Base-by-base conservation (phyloP, 2,888 invertebrate species). In the Ophion slaviceki region DNA sequence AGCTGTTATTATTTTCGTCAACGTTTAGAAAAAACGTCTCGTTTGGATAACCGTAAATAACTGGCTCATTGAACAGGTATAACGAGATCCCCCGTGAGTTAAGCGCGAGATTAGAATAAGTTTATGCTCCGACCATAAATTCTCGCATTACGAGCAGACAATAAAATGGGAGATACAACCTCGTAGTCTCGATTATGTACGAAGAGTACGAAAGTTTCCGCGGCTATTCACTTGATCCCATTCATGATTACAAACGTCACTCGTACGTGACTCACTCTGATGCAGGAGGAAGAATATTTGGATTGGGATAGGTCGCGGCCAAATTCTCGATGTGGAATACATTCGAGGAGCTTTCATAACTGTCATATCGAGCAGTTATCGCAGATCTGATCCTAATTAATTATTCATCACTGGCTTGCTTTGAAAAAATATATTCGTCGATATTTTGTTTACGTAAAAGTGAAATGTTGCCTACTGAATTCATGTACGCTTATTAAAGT, bases 261-360 rank as follows among this genome's bases (percentile, higher is more conserved):
- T 28, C 64, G 40, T 11, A 20, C 64, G 40, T 81, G 61, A 64
- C 45, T 47, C 71, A 64, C n/a, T 14, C 20, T n/a, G 17, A 57
- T 4, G 17, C 59, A 1, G 17, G 79, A 53, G 57, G 64, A 57
- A 77, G 32, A 67, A 72, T 72, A 59, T 78, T 78, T 59, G 59
- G 45, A 78, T 78, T 82, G 72, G 61, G 82, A 82, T 78, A 82
- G 82, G 78, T 82, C 82, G 24, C 64, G 78, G 47, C 40, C 11
- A 77, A 71, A 32, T 59, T 66, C n/a, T n/a, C 53, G 24, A 53
- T 17, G 62, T 28, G 11, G 24, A 10, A 40, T 66, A n/a, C 20
- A 53, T 32, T 11, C 10, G 64, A 64, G 64, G 32, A 57, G 32
- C 11, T 76, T 66, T 36, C 11, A 57, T 76, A 6, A 57, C 45